Evolutionary conservation across 2,888 invertebrate species (phyloP), one percentile per base, ranked within the genome.

Genomic region (Chloroclystis v-ata): DNA sequence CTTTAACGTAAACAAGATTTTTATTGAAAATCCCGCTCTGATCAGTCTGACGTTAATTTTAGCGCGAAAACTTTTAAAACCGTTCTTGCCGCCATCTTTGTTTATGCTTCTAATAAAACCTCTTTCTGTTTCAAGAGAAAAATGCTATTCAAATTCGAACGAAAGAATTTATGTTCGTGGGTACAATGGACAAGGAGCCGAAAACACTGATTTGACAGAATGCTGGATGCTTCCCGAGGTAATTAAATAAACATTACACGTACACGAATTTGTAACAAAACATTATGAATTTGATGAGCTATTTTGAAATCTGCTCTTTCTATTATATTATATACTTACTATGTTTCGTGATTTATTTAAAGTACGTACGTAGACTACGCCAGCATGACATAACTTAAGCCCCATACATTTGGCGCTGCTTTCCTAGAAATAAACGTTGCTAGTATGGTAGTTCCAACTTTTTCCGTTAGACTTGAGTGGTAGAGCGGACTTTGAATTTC

Each of bases 181-280:
- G 29, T 76, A 70, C 64, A 80, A 72, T 67, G 75, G 76, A 39
- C 79, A 79, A 52, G 78, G 79, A 43, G 76, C 78, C 57, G 85
- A 84, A 53, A 83, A 80, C 57, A 73, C 78, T 4, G 84, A 86
- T 59, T 74, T 83, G 47, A 89, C 89, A 54, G 91, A 91, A 69
- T 90, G 91, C 54, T 91, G 91, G 91, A 90, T 90, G 89, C 68
- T 89, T 56, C 89, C 89, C 37, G 90, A 90, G 83, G 89, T 90
- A 67, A 48, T 29, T 37, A 28, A 14, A 33, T 4, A 3, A 4
- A 5, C 1, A 12, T n/a, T n/a, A n/a, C n/a, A n/a, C n/a, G n/a
- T n/a, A n/a, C n/a, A n/a, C n/a, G n/a, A n/a, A n/a, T n/a, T n/a
- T n/a, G n/a, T n/a, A n/a, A n/a, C n/a, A n/a, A n/a, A n/a, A n/a